Base-by-base conservation (phyloP, 2,797 vertebrate genomes). In the Dipus sagitta region DNA sequence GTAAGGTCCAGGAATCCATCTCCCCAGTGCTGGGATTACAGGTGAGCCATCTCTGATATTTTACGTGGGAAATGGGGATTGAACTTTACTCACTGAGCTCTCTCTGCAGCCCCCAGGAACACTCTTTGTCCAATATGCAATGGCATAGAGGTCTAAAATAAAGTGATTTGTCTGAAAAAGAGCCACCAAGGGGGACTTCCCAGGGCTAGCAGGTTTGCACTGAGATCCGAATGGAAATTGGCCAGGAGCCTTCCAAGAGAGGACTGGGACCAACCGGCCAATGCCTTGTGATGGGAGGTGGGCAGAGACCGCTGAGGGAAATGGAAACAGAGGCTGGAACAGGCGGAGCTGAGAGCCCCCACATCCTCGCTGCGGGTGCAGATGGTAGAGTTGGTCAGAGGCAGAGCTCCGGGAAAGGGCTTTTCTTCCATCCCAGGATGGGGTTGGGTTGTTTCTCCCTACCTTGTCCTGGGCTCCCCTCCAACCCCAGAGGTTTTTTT, bases 391-490 rank as follows among this genome's bases (percentile, higher is more conserved):
- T 13, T 7, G 3, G 74, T 2, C 6, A 0, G 65, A 79, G 26
- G 13, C 65, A 82, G 65, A 34, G 18, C 28, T 78, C 68, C 54
- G 74, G 81, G 34, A 76, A 32, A 64, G 47, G 34, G 38, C 89
- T 83, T 70, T 77, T 91, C 88, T 88, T 84, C 84, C 62, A 65
- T 30, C n/a, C 84, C 12, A 2, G 75, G 34, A 60, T 21, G 20
- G 65, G 18, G 24, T 86, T 77, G 32, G 67, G 62, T 88, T 90
- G 14, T 85, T 89, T 90, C 86, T 79, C 47, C 60, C 77, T 64
- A 18, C 24, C 23, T 75, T 6, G 65, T 42, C 74, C 20, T 75
- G 76, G 38, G n/a, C 38, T 58, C 88, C 9, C 42, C 42, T 47
- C 9, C 42, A 47, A 47, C 42, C 42, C 42, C 42, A n/a, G n/a